These are phyloP conservation scores for Phocoena phocoena DNA, from an alignment of 2,113 vertebrate genomes.

Conservation along the genomic window DNA sequence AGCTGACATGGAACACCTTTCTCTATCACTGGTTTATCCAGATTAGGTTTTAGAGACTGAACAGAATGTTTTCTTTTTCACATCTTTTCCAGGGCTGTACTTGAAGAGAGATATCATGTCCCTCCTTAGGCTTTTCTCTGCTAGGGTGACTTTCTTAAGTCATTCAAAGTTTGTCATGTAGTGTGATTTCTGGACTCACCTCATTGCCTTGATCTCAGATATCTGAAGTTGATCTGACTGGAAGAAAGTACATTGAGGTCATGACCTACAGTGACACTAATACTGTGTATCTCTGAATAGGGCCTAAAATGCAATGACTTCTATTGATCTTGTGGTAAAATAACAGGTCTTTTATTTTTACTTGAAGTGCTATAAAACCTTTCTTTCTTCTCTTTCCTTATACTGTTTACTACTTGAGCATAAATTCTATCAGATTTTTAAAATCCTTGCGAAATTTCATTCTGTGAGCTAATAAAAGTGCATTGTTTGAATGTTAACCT, in stretches of 20 bases:
- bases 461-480: slow-evolving; percentile 47
- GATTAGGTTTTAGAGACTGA: background rate
- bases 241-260: background rate
- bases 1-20: background rate
- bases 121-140: background rate
- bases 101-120: background rate
- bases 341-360: background rate
- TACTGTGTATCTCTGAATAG: background rate
- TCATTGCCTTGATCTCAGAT: background rate
- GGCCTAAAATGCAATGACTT: background rate
- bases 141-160: background rate
- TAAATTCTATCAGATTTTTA: background rate
- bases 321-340: background rate
- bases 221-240: background rate
- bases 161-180: background rate
- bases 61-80: slow-evolving; percentile 4
- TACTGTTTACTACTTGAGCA: background rate
- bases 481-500: slow-evolving; percentile 45
- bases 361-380: background rate
- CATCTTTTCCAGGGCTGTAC: background rate
- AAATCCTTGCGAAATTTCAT: slow-evolving; percentile 14
- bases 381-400: background rate
- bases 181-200: background rate
- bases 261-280: background rate
- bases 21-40: background rate